Base-by-base conservation (phyloP, 2,113 vertebrate species). In the Clarias batrachus region DNA sequence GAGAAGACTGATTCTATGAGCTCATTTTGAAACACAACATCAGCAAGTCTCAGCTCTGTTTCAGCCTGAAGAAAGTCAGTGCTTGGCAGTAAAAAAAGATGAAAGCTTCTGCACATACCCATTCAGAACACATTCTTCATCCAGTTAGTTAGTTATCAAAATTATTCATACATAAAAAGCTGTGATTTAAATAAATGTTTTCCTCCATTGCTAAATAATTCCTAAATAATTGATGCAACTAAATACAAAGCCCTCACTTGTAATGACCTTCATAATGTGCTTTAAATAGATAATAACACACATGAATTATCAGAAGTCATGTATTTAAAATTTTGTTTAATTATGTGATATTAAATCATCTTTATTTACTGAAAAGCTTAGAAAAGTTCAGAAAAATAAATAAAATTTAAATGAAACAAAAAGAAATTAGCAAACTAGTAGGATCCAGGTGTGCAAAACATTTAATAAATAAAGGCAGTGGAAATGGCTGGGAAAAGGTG, bases 1-100 rank as follows among this genome's bases (percentile, higher is more conserved):
- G 48, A 54, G 73, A 77, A 76, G 73, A 76, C 12, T 11, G 52
- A 77, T 77, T 48, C 73, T n/a, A 54, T 77, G 73, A 54, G 73
- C 48, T 77, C 13, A 77, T 77, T 77, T 77, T n/a, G 25, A 77
- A 77, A n/a, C 48, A 77, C 48, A 77, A 27, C 73, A 54, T 52
- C 73, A 77, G 71, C 71, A 74, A 74, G 48, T 48, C 71, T 41
- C 33, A 65, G 25, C 63, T 11, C 1, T 73, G 19, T 74, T 10
- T 12, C 71, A 54, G 23, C 48, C 19, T 54, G 73, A 23, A 52
- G 73, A n/a, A n/a, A 54, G 41, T 76, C 41, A 54, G 2, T n/a
- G 13, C 23, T n/a, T 54, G n/a, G 25, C 21, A 54, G 73, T 74
- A 52, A 52, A 52, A 52, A 76, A 12, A 76, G 48, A 13, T 11